Evolutionary conservation across 2,888 invertebrate genomes (phyloP), one percentile per base, ranked within the genome.

Genomic region (Sarcophaga carnaria): DNA sequence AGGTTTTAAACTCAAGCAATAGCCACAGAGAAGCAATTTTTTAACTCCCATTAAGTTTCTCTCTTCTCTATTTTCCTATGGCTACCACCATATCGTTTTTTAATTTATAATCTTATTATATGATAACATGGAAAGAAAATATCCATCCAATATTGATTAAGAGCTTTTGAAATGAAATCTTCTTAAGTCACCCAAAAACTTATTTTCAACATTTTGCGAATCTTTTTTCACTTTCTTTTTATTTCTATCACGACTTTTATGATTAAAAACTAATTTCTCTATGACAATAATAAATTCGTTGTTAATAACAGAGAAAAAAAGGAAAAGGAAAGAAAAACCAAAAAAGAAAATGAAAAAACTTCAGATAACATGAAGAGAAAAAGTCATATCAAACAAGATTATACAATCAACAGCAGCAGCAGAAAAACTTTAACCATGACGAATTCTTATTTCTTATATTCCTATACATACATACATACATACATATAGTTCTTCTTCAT

Each of bases 221-320:
- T 64, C 14, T 60, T 37, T 79, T 76, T 27, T 64, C 63, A 71
- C 75, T 78, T 82, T 59, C 22, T 47, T 72, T 54, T 69, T 37
- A 37, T 37, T 37, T 37, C 8, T 37, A 37, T 37, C 37, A 37
- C 37, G 37, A 37, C 37, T 74, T 63, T 62, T 59, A 59, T 59
- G 85, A 82, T 79, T 79, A 69, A 86, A 80, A 86, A 80, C 74
- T 75, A 78, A 83, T 78, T 78, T 83, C 62, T 64, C 77, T 72
- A 59, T 70, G 80, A 54, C 83, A 83, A 86, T 83, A 86, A 86
- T 78, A 81, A 83, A 86, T 86, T 86, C 86, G 59, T 83, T 83
- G 86, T 80, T 83, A 83, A 80, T 78, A 81, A 63, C 45, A 76
- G n/a, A 45, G 47, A 17, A 76, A 66, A 25, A 47, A 76, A 27